phyloP scores from a whole-genome alignment of 2,797 vertebrate species.

The Columba guinea region DNA sequence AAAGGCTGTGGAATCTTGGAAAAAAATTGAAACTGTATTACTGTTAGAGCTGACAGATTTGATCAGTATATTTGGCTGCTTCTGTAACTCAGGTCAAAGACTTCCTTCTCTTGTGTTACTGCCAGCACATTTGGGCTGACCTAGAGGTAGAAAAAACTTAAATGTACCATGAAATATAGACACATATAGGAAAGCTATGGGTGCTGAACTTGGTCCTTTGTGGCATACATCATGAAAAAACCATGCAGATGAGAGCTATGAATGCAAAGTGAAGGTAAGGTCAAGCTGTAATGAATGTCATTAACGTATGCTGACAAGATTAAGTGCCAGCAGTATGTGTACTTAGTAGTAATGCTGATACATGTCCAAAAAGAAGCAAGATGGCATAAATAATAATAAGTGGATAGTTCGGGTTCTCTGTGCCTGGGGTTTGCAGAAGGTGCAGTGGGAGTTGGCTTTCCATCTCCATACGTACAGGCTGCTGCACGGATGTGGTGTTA shows the following conservation, averaged over 20 bases:
- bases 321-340: not conserved
- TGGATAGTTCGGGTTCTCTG: not conserved
- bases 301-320: not conserved
- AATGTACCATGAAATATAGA: not conserved
- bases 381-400: not conserved
- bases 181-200: not conserved
- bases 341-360: not conserved
- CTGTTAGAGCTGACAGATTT: not conserved
- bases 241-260: not conserved
- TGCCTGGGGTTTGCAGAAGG: not conserved
- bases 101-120: not conserved
- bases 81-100: not conserved
- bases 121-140: not conserved
- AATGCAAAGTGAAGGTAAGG: not conserved
- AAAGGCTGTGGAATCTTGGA: not conserved
- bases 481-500: not conserved
- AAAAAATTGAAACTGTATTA: not conserved
- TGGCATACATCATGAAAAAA: not conserved
- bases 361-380: not conserved
- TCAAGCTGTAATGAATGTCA: not conserved
- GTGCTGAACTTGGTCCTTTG: not conserved
- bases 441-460: not conserved
- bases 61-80: not conserved
- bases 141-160: not conserved
- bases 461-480: fast-evolving